Percentiles rank a stretch among this genome's conserved stretches.
Evolutionary conservation across 2,888 invertebrate species (phyloP).

Genomic region (Drosophila anomalata): DNA sequence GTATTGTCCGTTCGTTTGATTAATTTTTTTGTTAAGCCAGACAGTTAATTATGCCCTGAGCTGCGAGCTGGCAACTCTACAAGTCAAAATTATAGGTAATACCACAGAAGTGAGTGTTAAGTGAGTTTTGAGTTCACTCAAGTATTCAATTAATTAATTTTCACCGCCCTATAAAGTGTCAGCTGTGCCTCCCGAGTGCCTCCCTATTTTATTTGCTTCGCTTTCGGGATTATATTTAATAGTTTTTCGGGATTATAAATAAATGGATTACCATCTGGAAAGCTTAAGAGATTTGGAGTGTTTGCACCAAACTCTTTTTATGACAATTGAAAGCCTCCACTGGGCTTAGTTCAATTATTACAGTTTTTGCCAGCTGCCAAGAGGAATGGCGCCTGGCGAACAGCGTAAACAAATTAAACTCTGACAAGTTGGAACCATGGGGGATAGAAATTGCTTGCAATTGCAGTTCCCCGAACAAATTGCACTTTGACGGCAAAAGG

Average conservation of each 20-base stretch:
- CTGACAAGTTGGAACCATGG: slow-evolving; percentile 40
- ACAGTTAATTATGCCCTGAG: slow-evolving; percentile 50
- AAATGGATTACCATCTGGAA: background rate
- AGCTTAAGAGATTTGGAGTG: slow-evolving; percentile 11
- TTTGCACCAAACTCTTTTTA: slow-evolving; percentile 18
- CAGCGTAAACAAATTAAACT: slow-evolving; percentile 71
- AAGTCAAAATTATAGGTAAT: slow-evolving; percentile 15
- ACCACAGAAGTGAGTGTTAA: slow-evolving; percentile 24
- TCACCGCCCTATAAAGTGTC: background rate
- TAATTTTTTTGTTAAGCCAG: slow-evolving; percentile 32
- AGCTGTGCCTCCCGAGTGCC: background rate
- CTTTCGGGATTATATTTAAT: slow-evolving; percentile 7
- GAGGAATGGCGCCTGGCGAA: slow-evolving; percentile 48
- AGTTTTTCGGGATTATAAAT: slow-evolving; percentile 29
- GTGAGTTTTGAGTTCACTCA: slow-evolving; percentile 32
- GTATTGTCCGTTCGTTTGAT: slow-evolving; percentile 37
- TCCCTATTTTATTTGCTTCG: background rate
- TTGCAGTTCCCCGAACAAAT: slow-evolving; percentile 62
- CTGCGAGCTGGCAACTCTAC: slow-evolving; percentile 13
- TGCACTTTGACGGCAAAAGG: slow-evolving; percentile 74
- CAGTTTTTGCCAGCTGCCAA: slow-evolving; percentile 39
- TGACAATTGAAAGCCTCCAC: slow-evolving; percentile 35
- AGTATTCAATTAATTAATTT: slow-evolving; percentile 41
- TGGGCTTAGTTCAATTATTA: slow-evolving; percentile 43
- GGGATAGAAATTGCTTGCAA: slow-evolving; percentile 34